Evolutionary conservation across 2,113 vertebrate genomes (phyloP), one percentile per base, ranked within the genome.

Genomic region (Empidonax alnorum): DNA sequence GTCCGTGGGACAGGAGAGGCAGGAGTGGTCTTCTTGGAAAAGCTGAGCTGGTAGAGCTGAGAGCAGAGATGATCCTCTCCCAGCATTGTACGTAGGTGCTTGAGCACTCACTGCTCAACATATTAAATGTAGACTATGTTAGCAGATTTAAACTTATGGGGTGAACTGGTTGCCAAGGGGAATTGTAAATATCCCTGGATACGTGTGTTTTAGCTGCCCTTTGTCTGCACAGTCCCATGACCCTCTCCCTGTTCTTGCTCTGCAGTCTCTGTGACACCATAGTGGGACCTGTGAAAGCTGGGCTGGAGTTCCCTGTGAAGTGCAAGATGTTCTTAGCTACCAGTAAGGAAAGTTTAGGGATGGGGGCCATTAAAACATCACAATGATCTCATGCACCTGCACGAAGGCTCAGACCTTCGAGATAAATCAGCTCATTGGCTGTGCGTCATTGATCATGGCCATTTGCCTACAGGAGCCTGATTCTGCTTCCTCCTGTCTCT

Each of bases 231-330:
- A 17, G 41, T 53, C 39, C 58, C 0, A 0, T 75, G 24, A 75
- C 11, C 12, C 33, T 84, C 35, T 68, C 20, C 20, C 33, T 79
- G 11, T 66, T 63, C 42, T 50, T 85, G 75, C 53, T 72, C n/a
- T 76, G 28, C 3, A 3, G 20, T 58, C 39, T 88, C 39, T 9
- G 1, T 5, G 9, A 11, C 46, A 73, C 19, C 6, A 10, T 0
- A 0, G 21, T 59, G 59, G 19, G 62, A 73, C 27, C n/a, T 81
- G 14, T 28, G 41, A 66, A 85, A 84, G 25, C 55, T 69, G 37
- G 37, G 10, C 49, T 84, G 37, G 25, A 65, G 7, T 61, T 82
- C 41, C 59, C 35, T 56, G 6, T 17, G 8, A 86, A 88, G 58
- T 31, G 8, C 24, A 59, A 47, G 5, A 4, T 25, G 13, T 10